Evolutionary conservation across 35 echinoderm and acorn worm species (phyloP).

Genomic region (Apostichopus californicus): DNA sequence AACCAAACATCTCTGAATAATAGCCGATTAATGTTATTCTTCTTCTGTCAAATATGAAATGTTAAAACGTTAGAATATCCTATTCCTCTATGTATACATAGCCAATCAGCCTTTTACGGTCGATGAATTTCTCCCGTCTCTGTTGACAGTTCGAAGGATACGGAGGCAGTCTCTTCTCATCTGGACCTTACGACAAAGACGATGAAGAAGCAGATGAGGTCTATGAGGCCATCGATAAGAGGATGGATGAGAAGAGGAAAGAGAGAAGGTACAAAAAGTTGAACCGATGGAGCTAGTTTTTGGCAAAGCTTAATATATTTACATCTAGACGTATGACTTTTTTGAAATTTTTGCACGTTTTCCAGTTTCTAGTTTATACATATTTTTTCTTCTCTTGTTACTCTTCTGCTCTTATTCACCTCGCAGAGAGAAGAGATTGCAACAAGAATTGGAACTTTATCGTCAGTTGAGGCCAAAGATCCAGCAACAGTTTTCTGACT

Average conservation of each 20-base stretch:
- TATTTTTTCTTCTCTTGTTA: background rate
- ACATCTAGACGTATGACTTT: too few species aligned
- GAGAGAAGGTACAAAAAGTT: slow-evolving; percentile 80
- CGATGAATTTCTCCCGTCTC: too few species aligned
- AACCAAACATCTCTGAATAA: too few species aligned
- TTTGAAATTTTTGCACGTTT: too few species aligned
- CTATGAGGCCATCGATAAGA: slow-evolving; percentile 97
- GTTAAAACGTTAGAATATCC: too few species aligned
- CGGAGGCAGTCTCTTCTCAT: slow-evolving; percentile 79
- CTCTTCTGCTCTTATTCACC: background rate
- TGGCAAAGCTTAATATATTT: too few species aligned
- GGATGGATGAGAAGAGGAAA: slow-evolving; percentile 99
- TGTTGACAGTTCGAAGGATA: too few species aligned
- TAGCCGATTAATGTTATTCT: too few species aligned
- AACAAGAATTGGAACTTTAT: slow-evolving; percentile 94
- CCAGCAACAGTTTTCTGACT: slow-evolving; percentile 99
- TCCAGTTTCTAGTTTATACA: background rate
- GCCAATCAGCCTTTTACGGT: too few species aligned
- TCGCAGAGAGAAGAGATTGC: slow-evolving; percentile 85
- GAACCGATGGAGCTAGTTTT: too few species aligned
- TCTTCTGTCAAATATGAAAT: too few species aligned
- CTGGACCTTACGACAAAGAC: slow-evolving; percentile 92
- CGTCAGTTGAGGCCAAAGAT: slow-evolving; percentile 98
- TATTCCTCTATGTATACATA: too few species aligned
- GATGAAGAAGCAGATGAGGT: slow-evolving; percentile 98